Base-by-base conservation (phyloP, 2,888 invertebrate species). In the Tyria jacobaeae region DNA sequence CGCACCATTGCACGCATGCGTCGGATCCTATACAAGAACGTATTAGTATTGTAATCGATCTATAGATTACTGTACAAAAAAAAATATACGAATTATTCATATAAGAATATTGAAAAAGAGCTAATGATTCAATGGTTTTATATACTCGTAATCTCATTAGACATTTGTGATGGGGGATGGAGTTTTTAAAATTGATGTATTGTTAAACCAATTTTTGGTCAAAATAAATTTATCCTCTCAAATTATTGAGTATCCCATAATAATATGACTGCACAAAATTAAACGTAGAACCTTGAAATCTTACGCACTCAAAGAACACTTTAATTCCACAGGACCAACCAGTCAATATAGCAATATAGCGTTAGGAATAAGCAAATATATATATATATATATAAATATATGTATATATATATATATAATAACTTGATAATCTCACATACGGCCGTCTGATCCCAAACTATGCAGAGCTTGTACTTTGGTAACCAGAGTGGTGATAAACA, bases 1-100 rank as follows among this genome's bases (percentile, higher is more conserved):
- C 81, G 82, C 85, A 71, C 78, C 81, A 79, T 62, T 84, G 89
- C 80, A 68, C 73, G 60, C 74, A 74, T 70, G 78, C 76, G 79
- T 76, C 76, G 57, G 69, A 73, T 73, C 76, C 74, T 73, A 76
- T 76, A 60, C 69, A 57, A 64, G 71, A 69, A 74, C 83, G 73
- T 75, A 81, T 82, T 78, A 78, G 77, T 78, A 82, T 78, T 82
- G 81, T 80, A 82, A 75, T 67, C 70, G 76, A 75, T 76, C 72
- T 71, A 71, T 73, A 79, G 76, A 74, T 76, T 78, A 69, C 74
- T 53, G 64, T 70, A 67, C 64, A 77, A 71, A 77, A 73, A n/a
- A n/a, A 76, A 44, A 70, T 15, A 64, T 58, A 51, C 55, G 47
- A 49, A 52, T 65, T 60, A 52, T 57, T 50, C 41, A 44, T 64